Evolutionary conservation across 2,113 vertebrate species (phyloP).

Genomic region (Otolemur garnettii): DNA sequence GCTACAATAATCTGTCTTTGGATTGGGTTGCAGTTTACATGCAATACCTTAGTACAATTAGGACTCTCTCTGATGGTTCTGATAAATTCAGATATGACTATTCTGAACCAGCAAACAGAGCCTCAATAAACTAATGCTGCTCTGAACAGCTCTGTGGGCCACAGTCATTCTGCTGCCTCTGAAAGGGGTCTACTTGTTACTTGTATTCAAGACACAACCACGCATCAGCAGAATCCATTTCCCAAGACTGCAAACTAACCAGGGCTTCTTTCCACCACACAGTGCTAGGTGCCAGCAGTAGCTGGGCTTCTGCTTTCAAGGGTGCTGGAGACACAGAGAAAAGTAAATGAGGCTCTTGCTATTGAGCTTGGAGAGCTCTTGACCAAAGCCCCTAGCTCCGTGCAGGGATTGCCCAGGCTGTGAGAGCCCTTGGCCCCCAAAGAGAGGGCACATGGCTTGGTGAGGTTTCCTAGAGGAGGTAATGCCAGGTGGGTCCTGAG

Average conservation of each 20-base stretch:
- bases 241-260: neutral
- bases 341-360: neutral
- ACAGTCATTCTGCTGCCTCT: neutral
- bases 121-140: neutral
- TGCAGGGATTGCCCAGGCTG: neutral
- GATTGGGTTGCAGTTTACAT: neutral
- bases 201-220: neutral
- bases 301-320: neutral
- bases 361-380: neutral
- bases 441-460: neutral
- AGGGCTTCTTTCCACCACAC: neutral
- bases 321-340: neutral
- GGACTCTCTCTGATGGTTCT: neutral
- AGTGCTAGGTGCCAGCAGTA: neutral
- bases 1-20: neutral
- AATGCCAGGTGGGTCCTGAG: neutral
- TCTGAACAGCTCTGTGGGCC: neutral
- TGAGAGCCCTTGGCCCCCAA: neutral
- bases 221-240: neutral
- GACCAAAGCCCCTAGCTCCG: neutral
- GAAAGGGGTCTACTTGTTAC: accelerated
- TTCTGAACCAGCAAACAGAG: neutral
- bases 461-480: neutral
- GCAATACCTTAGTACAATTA: neutral
- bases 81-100: neutral